phyloP scores from a whole-genome alignment of 1,140 invertebrate genomes.

The Achatina immaculata region DNA sequence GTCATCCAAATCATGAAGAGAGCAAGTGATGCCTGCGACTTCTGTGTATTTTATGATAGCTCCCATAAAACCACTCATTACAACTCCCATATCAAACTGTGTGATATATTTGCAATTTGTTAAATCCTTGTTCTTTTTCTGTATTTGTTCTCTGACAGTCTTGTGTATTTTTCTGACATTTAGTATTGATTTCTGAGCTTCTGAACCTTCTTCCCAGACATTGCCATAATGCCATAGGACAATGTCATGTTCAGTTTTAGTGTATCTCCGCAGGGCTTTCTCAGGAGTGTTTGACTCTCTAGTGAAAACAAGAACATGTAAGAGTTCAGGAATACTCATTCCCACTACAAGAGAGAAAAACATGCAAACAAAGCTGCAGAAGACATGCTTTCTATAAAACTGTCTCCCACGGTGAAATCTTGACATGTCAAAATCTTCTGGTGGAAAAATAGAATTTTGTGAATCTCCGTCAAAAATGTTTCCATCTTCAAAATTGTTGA shows the following conservation, averaged over 20 bases:
- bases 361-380: conserved; percentile 42
- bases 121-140: conserved; percentile 12
- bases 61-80: conserved; percentile 81
- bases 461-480: conserved; percentile 5
- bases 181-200: conserved; percentile 44
- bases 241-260: conserved; percentile 80
- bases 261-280: conserved; percentile 82
- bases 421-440: conserved; percentile 42
- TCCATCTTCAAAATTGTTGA: conserved; percentile 14
- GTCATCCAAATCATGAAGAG: conserved; percentile 77
- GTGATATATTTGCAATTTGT: conserved; percentile 64
- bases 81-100: conserved; percentile 86
- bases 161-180: conserved; percentile 72
- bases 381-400: conserved; percentile 42
- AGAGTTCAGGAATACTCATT: conserved; percentile 45
- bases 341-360: conserved; percentile 47
- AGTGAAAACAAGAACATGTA: conserved; percentile 70
- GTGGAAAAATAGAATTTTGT: neutral
- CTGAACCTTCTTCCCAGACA: conserved; percentile 50
- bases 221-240: conserved; percentile 77
- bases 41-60: conserved; percentile 79
- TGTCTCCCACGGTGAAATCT: conserved; percentile 42
- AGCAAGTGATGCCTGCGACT: conserved; percentile 75
- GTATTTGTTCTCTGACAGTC: conserved; percentile 63
- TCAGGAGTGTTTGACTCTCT: conserved; percentile 71